Evolutionary conservation across 2,797 vertebrate genomes (phyloP).

Genomic region (Denticeps clupeoides): DNA sequence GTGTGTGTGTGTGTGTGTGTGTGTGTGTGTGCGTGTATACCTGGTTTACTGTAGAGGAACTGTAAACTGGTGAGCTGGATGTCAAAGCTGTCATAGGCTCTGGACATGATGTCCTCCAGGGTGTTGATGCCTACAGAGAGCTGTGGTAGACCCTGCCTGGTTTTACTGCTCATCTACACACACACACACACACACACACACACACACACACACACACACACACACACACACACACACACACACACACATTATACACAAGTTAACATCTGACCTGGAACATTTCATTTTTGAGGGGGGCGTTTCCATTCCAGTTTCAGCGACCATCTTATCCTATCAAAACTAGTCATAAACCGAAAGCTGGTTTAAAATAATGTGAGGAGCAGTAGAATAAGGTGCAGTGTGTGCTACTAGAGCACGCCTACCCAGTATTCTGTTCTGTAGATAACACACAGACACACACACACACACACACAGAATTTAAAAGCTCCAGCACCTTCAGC

Average conservation of each 20-base stretch:
- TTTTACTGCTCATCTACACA: conserved; percentile 78
- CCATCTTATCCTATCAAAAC: too few relatives aligned
- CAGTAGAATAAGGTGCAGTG: too few relatives aligned
- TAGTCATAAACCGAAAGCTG: too few relatives aligned
- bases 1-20: too few relatives aligned
- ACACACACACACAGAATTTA: not conserved
- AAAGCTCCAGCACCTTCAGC: conserved; percentile 64
- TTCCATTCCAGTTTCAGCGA: too few relatives aligned
- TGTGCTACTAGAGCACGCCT: too few relatives aligned
- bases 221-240: conserved; percentile 1
- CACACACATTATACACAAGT: not conserved
- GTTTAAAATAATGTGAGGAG: too few relatives aligned
- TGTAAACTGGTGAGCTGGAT: conserved; percentile 86
- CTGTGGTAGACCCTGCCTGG: conserved; percentile 66
- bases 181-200: conserved; percentile 3
- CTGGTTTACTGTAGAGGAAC: conserved; percentile 77
- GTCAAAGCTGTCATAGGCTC: conserved; percentile 91
- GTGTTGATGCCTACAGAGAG: conserved; percentile 61
- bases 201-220: not conserved
- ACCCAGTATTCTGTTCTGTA: too few relatives aligned
- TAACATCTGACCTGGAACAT: too few relatives aligned
- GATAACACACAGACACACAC: not conserved
- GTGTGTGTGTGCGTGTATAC: conserved; percentile 44
- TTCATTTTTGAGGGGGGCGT: too few relatives aligned
- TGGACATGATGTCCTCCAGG: conserved; percentile 88